Base-by-base conservation (phyloP, 2,888 invertebrate genomes). In the Synergus umbraculus region DNA sequence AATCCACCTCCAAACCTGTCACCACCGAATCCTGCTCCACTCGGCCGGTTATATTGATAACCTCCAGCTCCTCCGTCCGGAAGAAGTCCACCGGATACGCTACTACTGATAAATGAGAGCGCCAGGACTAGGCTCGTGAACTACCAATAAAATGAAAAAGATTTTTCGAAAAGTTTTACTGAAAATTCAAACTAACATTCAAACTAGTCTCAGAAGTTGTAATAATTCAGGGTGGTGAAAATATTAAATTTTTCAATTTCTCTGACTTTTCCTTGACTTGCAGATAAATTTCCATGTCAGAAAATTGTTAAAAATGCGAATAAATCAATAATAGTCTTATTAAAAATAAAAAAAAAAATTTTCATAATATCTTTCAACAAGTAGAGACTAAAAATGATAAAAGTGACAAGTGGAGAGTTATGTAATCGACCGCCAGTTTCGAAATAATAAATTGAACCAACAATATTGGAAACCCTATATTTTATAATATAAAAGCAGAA, bases 21-120 rank as follows among this genome's bases (percentile, higher is more conserved):
- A 66, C 84, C 86, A 18, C 83, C 84, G 18, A 85, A 77, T 54
- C 84, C 83, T 10, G 82, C 83, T n/a, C 84, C 86, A 69, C 85
- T 85, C 22, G 91, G 91, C 81, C 91, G 85, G 82, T 89, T 90
- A 83, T 91, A 91, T 82, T 90, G 90, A 84, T 91, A 91, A 76
- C 86, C 84, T 66, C 83, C 79, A 79, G 83, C 79, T 76, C 79
- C 80, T 65, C 81, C 79, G 69, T 87, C 88, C 77, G 90, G 88
- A 77, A 91, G 80, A 63, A 91, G 85, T 79, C 90, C 91, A 49
- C 86, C 91, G 22, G 86, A 83, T 13, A 87, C 89, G 77, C 85
- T 83, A 76, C 86, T 85, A 78, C 86, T 85, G 54, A 88, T 80
- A 81, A 88, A 90, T 83, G 86, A 87, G 58, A 90, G 84, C 82